Evolutionary conservation across 2,113 vertebrate genomes (phyloP).

Genomic region (Chitala chitala): DNA sequence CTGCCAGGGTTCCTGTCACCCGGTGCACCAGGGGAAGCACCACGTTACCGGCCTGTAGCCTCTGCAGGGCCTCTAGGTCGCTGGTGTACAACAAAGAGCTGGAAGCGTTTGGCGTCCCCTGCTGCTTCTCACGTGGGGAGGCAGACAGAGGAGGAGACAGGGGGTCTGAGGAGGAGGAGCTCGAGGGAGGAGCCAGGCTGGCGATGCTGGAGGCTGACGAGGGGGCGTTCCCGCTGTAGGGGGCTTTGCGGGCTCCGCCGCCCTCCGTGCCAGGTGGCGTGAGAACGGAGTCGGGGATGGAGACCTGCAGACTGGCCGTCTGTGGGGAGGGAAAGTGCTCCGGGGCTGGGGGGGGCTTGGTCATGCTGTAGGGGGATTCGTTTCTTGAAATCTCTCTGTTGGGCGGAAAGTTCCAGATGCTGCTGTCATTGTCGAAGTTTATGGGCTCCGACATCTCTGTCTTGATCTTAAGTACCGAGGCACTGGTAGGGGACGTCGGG

Average conservation of each 20-base stretch:
- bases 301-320: constrained; percentile 77
- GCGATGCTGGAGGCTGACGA: constrained; percentile 57
- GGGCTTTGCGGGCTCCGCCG: constrained; percentile 75
- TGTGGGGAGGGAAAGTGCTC: constrained; percentile 88
- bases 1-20: constrained; percentile 83
- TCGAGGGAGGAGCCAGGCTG: constrained; percentile 73
- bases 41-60: constrained; percentile 90
- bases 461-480: constrained; percentile 97
- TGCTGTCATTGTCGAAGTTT: constrained; percentile 99
- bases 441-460: constrained; percentile 97
- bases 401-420: constrained; percentile 99
- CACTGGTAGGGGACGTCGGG: constrained; percentile 75
- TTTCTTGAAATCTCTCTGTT: constrained; percentile 97
- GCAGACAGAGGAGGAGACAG: constrained; percentile 93
- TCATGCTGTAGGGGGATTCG: constrained; percentile 98
- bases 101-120: constrained; percentile 74
- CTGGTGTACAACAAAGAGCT: constrained; percentile 91
- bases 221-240: constrained; percentile 66
- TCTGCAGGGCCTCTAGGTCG: constrained; percentile 92
- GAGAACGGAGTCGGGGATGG: constrained; percentile 95
- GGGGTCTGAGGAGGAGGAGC: constrained; percentile 82
- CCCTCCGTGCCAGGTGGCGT: constrained; percentile 89
- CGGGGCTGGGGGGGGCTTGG: constrained; percentile 76
- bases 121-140: constrained; percentile 93
- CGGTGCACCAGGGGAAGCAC: constrained; percentile 93